phyloP scores from a whole-genome alignment of 2,113 vertebrate genomes.

The Loxodonta africana region DNA sequence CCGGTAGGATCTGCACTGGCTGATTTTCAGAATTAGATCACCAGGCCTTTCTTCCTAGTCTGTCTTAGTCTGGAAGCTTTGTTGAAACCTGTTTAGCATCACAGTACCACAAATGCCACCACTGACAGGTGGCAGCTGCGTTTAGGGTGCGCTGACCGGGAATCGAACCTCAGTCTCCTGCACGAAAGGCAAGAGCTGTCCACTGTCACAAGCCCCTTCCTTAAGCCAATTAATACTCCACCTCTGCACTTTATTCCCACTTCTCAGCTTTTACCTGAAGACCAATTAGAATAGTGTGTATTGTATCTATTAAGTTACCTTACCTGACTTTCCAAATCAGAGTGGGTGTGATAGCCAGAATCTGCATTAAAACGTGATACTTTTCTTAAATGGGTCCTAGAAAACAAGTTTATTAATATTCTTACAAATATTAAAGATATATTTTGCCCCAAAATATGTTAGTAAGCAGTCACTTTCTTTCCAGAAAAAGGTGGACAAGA shows the following conservation, averaged over 20 bases:
- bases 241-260: background rate
- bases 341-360: constrained; percentile 89
- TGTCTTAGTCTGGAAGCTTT: background rate
- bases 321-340: constrained; percentile 95
- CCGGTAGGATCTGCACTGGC: background rate
- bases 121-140: background rate
- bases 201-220: background rate
- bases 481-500: background rate
- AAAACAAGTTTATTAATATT: constrained; percentile 71
- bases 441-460: constrained; percentile 21
- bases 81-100: background rate
- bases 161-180: background rate
- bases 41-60: background rate
- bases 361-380: constrained; percentile 78
- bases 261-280: constrained; percentile 46
- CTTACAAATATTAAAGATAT: background rate
- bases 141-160: background rate
- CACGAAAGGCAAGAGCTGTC: background rate
- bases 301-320: constrained; percentile 12
- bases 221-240: background rate
- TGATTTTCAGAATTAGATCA: background rate
- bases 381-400: constrained; percentile 85
- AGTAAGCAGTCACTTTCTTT: constrained; percentile 50
- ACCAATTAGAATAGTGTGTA: background rate
- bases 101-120: background rate